phyloP scores from a whole-genome alignment of 2,797 vertebrate genomes.

The Tokudaia tokunoshimensis region DNA sequence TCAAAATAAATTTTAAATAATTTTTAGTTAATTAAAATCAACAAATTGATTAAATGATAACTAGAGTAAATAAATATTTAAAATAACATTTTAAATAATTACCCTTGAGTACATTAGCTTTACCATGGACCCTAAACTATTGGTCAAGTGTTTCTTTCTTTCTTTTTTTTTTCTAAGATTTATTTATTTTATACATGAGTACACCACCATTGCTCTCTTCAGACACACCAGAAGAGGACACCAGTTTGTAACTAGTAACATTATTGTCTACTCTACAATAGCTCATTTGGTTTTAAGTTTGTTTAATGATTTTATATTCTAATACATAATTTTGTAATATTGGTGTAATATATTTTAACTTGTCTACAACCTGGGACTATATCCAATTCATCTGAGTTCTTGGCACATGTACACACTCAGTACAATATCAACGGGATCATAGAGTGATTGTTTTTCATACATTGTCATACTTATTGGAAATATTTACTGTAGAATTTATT shows the following conservation, averaged over 20 bases:
- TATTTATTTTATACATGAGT: too few relatives aligned
- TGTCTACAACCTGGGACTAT: not conserved
- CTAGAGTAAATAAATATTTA: not conserved
- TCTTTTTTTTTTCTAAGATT: too few relatives aligned
- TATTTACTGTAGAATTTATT: conserved; percentile 39
- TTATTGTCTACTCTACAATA: not conserved
- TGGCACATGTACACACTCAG: not conserved
- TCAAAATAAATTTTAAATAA: not conserved
- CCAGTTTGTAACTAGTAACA: not conserved
- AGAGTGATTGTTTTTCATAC: not conserved
- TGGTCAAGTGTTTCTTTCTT: not conserved
- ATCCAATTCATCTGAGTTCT: not conserved
- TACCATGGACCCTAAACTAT: not conserved
- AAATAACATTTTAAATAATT: not conserved
- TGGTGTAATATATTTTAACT: not conserved
- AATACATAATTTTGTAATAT: not conserved
- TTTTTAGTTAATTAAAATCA: not conserved
- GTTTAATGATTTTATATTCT: not conserved
- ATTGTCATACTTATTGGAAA: conserved; percentile 37
- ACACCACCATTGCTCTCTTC: too few relatives aligned
- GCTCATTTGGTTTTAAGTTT: not conserved
- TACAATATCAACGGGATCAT: conserved; percentile 22
- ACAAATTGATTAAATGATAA: not conserved
- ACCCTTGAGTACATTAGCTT: not conserved
- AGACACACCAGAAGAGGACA: too few relatives aligned